A percentile compares a stretch with the other conserved stretches of the same genome.
These are phyloP conservation scores for Lamprologus ornatipinnis DNA, from an alignment of 2,113 vertebrate species.

Conservation along the genomic window DNA sequence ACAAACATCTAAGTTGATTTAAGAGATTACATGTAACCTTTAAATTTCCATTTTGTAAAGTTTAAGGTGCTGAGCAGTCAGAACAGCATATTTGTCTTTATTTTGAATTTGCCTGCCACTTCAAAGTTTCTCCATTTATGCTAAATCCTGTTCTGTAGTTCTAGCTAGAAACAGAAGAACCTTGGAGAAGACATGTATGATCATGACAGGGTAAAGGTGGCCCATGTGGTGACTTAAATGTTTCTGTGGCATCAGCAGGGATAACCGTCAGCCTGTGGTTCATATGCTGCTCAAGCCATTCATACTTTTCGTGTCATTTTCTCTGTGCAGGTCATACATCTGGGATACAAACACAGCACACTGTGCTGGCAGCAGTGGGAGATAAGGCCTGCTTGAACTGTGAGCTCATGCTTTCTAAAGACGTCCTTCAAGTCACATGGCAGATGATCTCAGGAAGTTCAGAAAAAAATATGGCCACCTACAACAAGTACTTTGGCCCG, in stretches of 20 bases:
- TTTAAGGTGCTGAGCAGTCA: neutral
- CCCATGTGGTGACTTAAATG: accelerated
- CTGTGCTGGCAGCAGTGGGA: neutral
- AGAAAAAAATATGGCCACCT: neutral
- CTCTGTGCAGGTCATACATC: neutral
- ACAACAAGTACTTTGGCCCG: neutral
- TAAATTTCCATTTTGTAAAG: neutral
- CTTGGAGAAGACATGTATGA: accelerated
- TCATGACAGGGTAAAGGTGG: accelerated
- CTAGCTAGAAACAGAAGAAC: neutral
- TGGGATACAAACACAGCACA: neutral
- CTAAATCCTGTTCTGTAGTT: neutral
- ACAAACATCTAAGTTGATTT: neutral
- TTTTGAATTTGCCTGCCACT: neutral
- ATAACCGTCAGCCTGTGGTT: neutral
- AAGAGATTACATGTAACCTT: neutral
- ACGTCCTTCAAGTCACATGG: slow-evolving; percentile 39
- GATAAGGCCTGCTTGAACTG: neutral
- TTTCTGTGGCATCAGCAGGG: neutral
- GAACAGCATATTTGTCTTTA: neutral
- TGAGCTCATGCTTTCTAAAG: neutral
- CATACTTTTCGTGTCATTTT: accelerated
- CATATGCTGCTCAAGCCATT: neutral
- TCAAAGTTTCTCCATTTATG: neutral
- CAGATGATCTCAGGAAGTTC: neutral